These are phyloP conservation scores for Sitta europaea DNA, from an alignment of 2,113 vertebrate species.

Conservation along the genomic window DNA sequence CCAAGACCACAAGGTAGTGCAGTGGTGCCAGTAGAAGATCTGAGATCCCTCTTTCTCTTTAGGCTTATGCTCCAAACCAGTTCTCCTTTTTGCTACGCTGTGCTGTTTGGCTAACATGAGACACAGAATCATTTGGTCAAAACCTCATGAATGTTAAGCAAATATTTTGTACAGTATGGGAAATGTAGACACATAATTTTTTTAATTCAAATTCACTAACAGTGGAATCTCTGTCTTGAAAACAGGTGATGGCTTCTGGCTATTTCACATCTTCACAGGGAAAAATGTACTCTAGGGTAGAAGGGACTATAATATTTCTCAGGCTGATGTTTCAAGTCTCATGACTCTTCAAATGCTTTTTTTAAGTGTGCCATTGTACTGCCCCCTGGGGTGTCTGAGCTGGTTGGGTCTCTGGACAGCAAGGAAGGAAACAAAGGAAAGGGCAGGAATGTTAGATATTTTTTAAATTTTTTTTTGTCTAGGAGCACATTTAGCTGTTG, in stretches of 20 bases:
- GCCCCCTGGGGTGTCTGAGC: conserved; percentile 1
- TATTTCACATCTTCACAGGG: neutral
- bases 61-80: neutral
- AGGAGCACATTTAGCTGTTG: neutral
- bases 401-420: neutral
- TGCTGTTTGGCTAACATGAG: neutral
- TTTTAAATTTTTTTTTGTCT: too few species aligned
- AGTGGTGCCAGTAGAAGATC: neutral
- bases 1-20: neutral
- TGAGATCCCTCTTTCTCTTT: neutral
- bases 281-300: neutral
- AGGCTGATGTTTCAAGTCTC: neutral
- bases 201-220: neutral
- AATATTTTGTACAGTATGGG: neutral
- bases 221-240: neutral
- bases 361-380: neutral
- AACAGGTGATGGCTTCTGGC: neutral
- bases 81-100: neutral
- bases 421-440: neutral
- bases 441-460: neutral
- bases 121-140: neutral
- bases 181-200: neutral
- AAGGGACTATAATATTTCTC: neutral
- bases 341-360: neutral
- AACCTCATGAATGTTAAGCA: neutral